Base-by-base conservation (phyloP, 2,888 invertebrate genomes). In the Oscheius sp. region DNA sequence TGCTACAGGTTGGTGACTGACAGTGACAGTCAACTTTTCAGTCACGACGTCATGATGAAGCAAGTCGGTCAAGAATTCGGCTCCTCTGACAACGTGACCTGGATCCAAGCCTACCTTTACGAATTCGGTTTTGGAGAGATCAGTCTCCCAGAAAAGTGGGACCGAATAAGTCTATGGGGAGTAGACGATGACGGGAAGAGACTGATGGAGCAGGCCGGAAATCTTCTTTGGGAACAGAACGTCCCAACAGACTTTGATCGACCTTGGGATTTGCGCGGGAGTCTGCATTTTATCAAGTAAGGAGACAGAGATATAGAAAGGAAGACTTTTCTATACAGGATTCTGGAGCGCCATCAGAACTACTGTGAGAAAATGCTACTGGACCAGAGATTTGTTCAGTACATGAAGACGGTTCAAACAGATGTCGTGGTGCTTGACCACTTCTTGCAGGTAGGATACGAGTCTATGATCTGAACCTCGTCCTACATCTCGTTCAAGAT, bases 1-100 rank as follows among this genome's bases (percentile, higher is more conserved):
- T 87, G 87, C 65, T 87, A 73, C 48, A 70, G 70, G 70, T 68
- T 75, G 13, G 85, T 85, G 47, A 87, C 85, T 62, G 87, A 57
- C 29, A 63, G 48, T 21, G n/a, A 58, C 21, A 10, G 10, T 42
- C 7, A 13, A 35, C 7, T 5, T 70, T 70, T 78, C 73, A 82
- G 82, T 35, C 87, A 87, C 74, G 86, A 87, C 73, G 80, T 84
- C 35, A 87, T 86, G 86, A 85, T 86, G 86, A 76, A 81, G 29
- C 82, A 86, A 80, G 82, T 84, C 32, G 79, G 86, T 29, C 51
- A 65, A 21, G 75, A 74, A 29, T 84, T 86, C 70, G 60, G 73
- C n/a, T 51, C 47, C 35, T 33, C 32, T 2, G 76, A 78, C 57
- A 84, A 83, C 60, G 78, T 86, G 51, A 83, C 82, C 7, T 87